A percentile compares a stretch with the other conserved stretches of the same genome.
phyloP scores from a whole-genome alignment of 2,797 vertebrate genomes.

The Champsocephalus gunnari region DNA sequence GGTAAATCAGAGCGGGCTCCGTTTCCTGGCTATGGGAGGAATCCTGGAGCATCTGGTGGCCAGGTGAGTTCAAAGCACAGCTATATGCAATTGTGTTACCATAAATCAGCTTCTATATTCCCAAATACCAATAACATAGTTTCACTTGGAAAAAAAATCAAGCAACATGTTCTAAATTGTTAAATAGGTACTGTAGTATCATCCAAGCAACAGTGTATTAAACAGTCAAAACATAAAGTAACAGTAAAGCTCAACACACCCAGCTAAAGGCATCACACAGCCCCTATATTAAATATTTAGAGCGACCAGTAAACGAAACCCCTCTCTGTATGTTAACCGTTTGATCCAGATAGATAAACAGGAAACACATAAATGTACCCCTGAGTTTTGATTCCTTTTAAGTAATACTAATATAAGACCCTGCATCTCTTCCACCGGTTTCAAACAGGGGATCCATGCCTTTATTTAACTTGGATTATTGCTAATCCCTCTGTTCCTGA shows the following conservation, averaged over 20 bases:
- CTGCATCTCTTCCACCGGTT: constrained; percentile 1
- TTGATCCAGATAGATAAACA: background rate
- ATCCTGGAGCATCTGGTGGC: constrained; percentile 89
- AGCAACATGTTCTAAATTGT: background rate
- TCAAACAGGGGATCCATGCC: background rate
- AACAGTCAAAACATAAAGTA: background rate
- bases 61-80: constrained; percentile 86
- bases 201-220: background rate
- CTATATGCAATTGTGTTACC: background rate
- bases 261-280: background rate
- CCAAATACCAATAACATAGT: background rate
- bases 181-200: too few relatives aligned
- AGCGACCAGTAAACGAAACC: too few relatives aligned
- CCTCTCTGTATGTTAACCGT: background rate
- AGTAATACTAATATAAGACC: background rate
- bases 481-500: constrained; percentile 21
- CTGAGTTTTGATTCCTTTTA: constrained; percentile 9
- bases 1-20: constrained; percentile 82
- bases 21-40: constrained; percentile 88
- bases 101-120: background rate
- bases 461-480: constrained; percentile 20
- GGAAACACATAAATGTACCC: background rate
- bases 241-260: background rate
- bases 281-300: too few relatives aligned
- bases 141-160: background rate